Evolutionary conservation across 1,140 invertebrate genomes (phyloP).

Genomic region (Zaprionus kolodkinae): DNA sequence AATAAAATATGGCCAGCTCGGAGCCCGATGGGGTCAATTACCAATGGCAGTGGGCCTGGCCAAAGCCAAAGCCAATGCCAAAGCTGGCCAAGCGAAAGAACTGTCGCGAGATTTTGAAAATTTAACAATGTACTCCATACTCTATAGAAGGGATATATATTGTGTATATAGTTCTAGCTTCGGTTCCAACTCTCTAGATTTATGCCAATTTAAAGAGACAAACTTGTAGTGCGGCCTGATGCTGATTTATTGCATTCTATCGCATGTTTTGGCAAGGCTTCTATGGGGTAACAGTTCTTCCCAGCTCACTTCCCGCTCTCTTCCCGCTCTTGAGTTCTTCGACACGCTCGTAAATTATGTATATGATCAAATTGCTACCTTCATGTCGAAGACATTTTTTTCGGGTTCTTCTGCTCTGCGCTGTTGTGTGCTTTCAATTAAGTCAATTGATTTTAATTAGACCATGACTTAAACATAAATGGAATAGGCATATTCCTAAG

Average conservation of each 20-base stretch:
- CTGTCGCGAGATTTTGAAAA: slow-evolving; percentile 80
- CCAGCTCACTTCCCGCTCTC: too few relatives aligned
- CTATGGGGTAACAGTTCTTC: too few relatives aligned
- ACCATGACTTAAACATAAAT: slow-evolving; percentile 69
- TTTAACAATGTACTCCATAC: slow-evolving; percentile 57
- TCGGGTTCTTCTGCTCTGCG: background rate
- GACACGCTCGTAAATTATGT: slow-evolving; percentile 63
- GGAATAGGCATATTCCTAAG: slow-evolving; percentile 69
- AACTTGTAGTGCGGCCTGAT: slow-evolving; percentile 51
- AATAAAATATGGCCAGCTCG: slow-evolving; percentile 71
- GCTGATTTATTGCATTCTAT: slow-evolving; percentile 63
- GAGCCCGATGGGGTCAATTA: slow-evolving; percentile 61
- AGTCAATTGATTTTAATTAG: slow-evolving; percentile 83
- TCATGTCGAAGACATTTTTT: slow-evolving; percentile 59
- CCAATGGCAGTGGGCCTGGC: slow-evolving; percentile 34
- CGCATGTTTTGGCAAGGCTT: slow-evolving; percentile 35
- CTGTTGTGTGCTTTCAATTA: slow-evolving; percentile 79
- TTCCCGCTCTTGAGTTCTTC: slow-evolving; percentile 14
- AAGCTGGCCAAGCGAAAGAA: slow-evolving; percentile 47
- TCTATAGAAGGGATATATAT: slow-evolving; percentile 2
- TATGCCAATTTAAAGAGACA: slow-evolving; percentile 74
- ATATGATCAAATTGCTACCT: slow-evolving; percentile 78
- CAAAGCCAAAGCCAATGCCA: slow-evolving; percentile 31
- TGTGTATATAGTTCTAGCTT: slow-evolving; percentile 24
- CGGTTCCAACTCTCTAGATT: slow-evolving; percentile 52